A percentile compares a stretch with the other conserved stretches of the same genome.
phyloP scores from a whole-genome alignment of 1,140 invertebrate genomes.

The Aporrectodea caliginosa region DNA sequence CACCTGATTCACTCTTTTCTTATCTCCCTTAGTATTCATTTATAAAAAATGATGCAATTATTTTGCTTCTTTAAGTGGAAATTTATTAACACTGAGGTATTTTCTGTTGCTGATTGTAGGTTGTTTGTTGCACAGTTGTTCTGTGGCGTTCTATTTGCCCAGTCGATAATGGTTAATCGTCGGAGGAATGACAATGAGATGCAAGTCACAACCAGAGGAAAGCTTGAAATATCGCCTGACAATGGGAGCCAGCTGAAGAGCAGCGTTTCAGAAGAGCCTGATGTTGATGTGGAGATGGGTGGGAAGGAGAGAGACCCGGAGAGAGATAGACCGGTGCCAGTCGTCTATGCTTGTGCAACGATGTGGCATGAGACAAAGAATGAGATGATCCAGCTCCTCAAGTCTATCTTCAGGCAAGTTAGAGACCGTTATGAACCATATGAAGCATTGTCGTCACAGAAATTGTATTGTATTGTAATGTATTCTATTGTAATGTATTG shows the following conservation, averaged over 20 bases:
- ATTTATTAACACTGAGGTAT: too few relatives aligned
- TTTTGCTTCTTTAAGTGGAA: too few relatives aligned
- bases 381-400: slow-evolving; percentile 59
- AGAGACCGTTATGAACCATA: too few relatives aligned
- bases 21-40: too few relatives aligned
- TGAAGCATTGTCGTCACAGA: too few relatives aligned
- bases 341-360: slow-evolving; percentile 52
- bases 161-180: slow-evolving; percentile 88
- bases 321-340: slow-evolving; percentile 35
- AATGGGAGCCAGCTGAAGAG: slow-evolving; percentile 70
- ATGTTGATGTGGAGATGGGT: slow-evolving; percentile 9
- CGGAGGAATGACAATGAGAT: slow-evolving; percentile 77
- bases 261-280: background rate
- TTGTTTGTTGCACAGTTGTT: slow-evolving; percentile 93
- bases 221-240: slow-evolving; percentile 57
- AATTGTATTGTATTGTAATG: background rate
- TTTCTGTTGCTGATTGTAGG: slow-evolving; percentile 43
- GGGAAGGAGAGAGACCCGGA: slow-evolving; percentile 35
- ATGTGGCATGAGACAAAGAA: slow-evolving; percentile 53
- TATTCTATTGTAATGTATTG: background rate
- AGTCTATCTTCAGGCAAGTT: slow-evolving; percentile 58
- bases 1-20: too few relatives aligned
- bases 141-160: slow-evolving; percentile 83
- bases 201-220: slow-evolving; percentile 30
- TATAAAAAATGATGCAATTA: too few relatives aligned